Percentiles rank a stretch among this genome's conserved stretches.
phyloP scores from a whole-genome alignment of 2,888 invertebrate species.

The Galeopsomyia nigrocyanea region DNA sequence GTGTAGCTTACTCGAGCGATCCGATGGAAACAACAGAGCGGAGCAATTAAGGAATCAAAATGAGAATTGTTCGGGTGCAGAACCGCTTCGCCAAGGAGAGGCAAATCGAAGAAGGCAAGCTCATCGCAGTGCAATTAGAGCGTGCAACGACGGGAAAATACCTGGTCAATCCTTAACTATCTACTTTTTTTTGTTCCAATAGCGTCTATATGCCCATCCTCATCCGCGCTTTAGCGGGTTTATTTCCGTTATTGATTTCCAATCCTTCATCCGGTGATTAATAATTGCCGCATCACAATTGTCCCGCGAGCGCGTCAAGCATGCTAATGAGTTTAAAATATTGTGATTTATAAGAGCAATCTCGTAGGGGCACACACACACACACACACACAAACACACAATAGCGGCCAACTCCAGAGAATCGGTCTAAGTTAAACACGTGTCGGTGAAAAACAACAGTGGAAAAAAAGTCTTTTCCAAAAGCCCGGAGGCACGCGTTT shows the following conservation, averaged over 20 bases:
- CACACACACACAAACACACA: too few relatives aligned
- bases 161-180: conserved; percentile 54
- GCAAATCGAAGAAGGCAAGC: conserved; percentile 36
- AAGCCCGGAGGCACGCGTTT: background rate
- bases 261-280: conserved; percentile 51
- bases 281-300: conserved; percentile 23
- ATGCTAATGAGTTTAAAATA: too few relatives aligned
- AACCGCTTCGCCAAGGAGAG: too few relatives aligned
- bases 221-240: background rate
- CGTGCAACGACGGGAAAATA: conserved; percentile 51
- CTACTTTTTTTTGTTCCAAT: background rate
- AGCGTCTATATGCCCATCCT: background rate
- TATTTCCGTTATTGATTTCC: conserved; percentile 56
- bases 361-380: too few relatives aligned
- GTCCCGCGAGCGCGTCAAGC: too few relatives aligned
- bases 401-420: too few relatives aligned
- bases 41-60: too few relatives aligned
- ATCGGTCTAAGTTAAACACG: too few relatives aligned
- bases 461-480: background rate
- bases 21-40: conserved; percentile 60
- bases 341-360: too few relatives aligned
- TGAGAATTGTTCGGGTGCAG: too few relatives aligned
- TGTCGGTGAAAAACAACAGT: too few relatives aligned
- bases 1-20: conserved; percentile 62
- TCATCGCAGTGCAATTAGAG: conserved; percentile 58